Evolutionary conservation across 2,888 invertebrate genomes (phyloP).

Genomic region (Drosophila kanekoi): DNA sequence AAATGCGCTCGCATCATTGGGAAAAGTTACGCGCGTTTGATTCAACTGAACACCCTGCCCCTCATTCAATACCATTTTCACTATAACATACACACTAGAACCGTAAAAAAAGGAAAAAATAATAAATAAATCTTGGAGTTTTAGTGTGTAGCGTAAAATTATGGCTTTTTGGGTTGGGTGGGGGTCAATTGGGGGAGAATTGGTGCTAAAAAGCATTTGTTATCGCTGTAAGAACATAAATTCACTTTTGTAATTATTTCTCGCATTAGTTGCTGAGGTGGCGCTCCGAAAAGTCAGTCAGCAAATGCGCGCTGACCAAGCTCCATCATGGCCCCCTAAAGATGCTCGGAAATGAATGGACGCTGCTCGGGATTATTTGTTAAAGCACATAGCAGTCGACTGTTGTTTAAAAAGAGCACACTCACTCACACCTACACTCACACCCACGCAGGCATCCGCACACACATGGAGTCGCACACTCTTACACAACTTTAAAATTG

Average conservation of each 20-base stretch:
- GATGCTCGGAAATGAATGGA: conserved; percentile 66
- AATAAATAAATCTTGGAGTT: conserved; percentile 72
- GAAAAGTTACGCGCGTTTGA: conserved; percentile 64
- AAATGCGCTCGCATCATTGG: conserved; percentile 65
- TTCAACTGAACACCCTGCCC: not conserved
- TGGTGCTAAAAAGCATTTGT: conserved; percentile 79
- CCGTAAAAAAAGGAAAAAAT: conserved; percentile 11
- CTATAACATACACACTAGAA: not conserved
- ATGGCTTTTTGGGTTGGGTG: conserved; percentile 34
- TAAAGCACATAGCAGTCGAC: conserved; percentile 66
- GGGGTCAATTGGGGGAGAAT: conserved; percentile 3
- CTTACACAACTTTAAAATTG: conserved; percentile 82
- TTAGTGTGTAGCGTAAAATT: conserved; percentile 34
- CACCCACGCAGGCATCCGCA: conserved; percentile 27
- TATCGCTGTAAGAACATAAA: conserved; percentile 81
- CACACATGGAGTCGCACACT: conserved; percentile 33
- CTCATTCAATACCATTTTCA: too few relatives aligned
- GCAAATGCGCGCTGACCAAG: conserved; percentile 47
- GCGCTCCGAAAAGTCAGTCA: conserved; percentile 70
- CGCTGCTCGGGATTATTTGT: conserved; percentile 73
- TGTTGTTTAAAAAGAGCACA: conserved; percentile 58
- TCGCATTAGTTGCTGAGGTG: conserved; percentile 82
- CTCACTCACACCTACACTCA: conserved; percentile 26
- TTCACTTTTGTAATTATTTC: conserved; percentile 83
- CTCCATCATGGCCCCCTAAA: conserved; percentile 46